phyloP scores from a whole-genome alignment of 2,797 vertebrate genomes.

The Sebastes baramenuke region DNA sequence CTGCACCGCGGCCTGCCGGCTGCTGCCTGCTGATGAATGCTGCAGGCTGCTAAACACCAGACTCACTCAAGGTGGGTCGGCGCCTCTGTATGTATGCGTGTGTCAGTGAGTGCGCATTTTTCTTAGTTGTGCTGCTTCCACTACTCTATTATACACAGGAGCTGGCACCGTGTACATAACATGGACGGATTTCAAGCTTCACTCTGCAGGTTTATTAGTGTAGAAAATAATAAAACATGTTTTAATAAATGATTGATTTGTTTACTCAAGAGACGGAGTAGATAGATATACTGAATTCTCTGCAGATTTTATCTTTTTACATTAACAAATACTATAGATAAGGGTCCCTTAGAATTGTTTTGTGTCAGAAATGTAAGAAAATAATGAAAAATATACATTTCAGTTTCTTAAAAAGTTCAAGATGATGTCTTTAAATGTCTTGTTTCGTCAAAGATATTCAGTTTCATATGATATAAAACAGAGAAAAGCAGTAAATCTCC shows the following conservation, averaged over 20 bases:
- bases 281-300: no score
- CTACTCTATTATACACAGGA: fast-evolving
- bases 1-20: slow-evolving; percentile 81
- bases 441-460: no score
- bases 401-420: no score
- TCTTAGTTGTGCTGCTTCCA: neutral
- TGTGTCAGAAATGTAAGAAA: no score
- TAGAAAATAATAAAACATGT: neutral
- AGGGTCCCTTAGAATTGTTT: no score
- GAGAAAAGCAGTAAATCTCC: no score
- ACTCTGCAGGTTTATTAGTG: neutral
- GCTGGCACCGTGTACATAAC: fast-evolving
- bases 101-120: neutral
- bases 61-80: slow-evolving; percentile 80
- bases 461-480: no score
- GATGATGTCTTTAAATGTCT: no score
- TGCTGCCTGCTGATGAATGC: slow-evolving; percentile 87
- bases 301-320: no score
- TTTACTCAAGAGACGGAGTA: no score
- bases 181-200: neutral
- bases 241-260: neutral
- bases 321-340: no score
- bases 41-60: slow-evolving; percentile 72
- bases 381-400: no score
- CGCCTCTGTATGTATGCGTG: neutral